phyloP scores from a whole-genome alignment of 2,797 vertebrate species.

The Bradypus variegatus region DNA sequence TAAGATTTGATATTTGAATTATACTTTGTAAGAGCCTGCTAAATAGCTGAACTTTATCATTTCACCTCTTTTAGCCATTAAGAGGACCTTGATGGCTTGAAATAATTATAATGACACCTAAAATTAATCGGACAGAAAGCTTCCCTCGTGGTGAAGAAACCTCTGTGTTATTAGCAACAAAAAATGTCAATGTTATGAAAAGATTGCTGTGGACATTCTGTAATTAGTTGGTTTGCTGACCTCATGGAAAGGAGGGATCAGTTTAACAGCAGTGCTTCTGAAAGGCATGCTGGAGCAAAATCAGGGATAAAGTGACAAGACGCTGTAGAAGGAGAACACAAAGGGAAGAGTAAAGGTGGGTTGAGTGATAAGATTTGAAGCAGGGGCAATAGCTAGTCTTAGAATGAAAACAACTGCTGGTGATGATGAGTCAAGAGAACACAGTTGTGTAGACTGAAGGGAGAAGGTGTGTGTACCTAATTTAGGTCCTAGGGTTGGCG shows the following conservation, averaged over 20 bases:
- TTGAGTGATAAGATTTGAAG: background rate
- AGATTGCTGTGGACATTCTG: background rate
- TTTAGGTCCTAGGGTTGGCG: background rate
- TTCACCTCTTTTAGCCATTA: constrained; percentile 2
- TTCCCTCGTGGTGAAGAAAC: background rate
- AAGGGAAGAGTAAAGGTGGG: background rate
- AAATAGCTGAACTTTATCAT: background rate
- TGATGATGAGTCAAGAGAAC: background rate
- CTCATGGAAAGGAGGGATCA: background rate
- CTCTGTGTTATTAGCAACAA: background rate
- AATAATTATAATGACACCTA: background rate
- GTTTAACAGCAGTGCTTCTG: background rate
- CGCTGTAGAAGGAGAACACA: background rate
- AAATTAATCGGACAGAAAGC: background rate
- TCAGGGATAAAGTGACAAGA: background rate
- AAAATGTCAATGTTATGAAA: background rate
- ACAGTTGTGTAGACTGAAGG: background rate
- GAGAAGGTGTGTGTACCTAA: background rate
- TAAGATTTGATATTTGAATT: constrained; percentile 15
- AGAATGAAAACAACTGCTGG: background rate
- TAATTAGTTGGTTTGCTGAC: background rate
- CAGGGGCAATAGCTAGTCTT: background rate
- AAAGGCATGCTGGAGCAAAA: background rate
- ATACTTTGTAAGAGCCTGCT: background rate
- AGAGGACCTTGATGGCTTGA: background rate